These are phyloP conservation scores for Andrena praecox DNA, from an alignment of 2,888 invertebrate species.

Conservation along the genomic window DNA sequence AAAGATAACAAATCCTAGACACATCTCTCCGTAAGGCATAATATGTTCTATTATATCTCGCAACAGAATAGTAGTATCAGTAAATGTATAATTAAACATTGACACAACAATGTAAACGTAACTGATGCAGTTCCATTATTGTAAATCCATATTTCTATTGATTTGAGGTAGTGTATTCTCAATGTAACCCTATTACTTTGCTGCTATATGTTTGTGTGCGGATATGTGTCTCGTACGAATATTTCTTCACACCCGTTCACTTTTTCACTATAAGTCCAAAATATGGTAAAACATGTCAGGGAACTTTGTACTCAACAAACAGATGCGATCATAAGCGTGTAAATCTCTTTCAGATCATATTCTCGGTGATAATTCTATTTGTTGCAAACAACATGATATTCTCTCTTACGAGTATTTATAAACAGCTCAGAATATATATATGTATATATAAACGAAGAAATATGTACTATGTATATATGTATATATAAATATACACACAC, in stretches of 20 bases:
- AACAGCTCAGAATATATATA: slow-evolving; percentile 36
- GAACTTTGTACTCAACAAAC: slow-evolving; percentile 62
- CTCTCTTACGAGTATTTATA: slow-evolving; percentile 32
- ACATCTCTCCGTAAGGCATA: slow-evolving; percentile 51
- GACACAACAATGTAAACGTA: slow-evolving; percentile 65
- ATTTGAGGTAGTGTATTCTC: slow-evolving; percentile 82
- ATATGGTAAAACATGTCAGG: slow-evolving; percentile 61
- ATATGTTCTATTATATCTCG: slow-evolving; percentile 52
- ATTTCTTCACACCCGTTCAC: slow-evolving; percentile 75
- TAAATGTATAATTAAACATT: slow-evolving; percentile 63
- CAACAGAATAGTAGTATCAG: slow-evolving; percentile 56
- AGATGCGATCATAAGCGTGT: slow-evolving; percentile 35
- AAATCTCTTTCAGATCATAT: slow-evolving; percentile 57
- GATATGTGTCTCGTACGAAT: slow-evolving; percentile 80
- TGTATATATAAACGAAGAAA: slow-evolving; percentile 45
- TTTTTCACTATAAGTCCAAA: slow-evolving; percentile 80
- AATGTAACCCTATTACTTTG: slow-evolving; percentile 82
- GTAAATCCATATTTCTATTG: slow-evolving; percentile 79
- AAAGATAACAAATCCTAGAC: slow-evolving; percentile 61
- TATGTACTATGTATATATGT: slow-evolving; percentile 46
- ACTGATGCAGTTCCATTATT: slow-evolving; percentile 70
- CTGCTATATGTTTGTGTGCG: slow-evolving; percentile 81
- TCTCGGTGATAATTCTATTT: slow-evolving; percentile 35
- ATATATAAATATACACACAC: slow-evolving; percentile 33
- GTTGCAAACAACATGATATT: slow-evolving; percentile 45